Evolutionary conservation across 1,140 invertebrate species (phyloP), one percentile per base, ranked within the genome.

Genomic region (Aphidius ervi): DNA sequence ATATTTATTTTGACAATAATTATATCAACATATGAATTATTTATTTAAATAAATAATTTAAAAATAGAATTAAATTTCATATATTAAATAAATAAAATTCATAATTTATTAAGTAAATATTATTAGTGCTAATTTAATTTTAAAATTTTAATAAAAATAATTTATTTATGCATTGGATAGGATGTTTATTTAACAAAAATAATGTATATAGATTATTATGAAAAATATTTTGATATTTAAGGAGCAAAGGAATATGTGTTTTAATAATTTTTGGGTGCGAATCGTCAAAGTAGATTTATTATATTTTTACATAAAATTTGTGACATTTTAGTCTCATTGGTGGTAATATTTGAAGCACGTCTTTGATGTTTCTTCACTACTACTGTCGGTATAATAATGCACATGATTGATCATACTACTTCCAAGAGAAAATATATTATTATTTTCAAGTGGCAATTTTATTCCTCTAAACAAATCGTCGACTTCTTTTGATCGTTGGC

Each of bases 231-330:
- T 43, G 57, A 62, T 56, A 58, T n/a, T 20, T 49, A 46, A 23
- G 46, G 16, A 42, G 54, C 10, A n/a, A 42, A 6, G 7, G 2
- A 41, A 23, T n/a, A 49, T 43, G 9, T 48, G 23, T 23, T 23
- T 23, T 23, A 23, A 23, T 23, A 23, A 23, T 43, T 49, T 59
- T 40, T 41, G 56, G 58, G 55, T 63, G 65, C 41, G 57, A 62
- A 62, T 54, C 60, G 65, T 64, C 65, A 62, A 62, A 63, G 56
- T 65, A 59, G 62, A 67, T 67, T 67, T 65, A 67, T 67, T 62
- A 63, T 67, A 67, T 67, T 67, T 67, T 65, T 59, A 49, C 57
- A 64, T 40, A 37, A 40, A 40, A 40, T 59, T 46, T 47, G 39
- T 58, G 20, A 9, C 48, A 6, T 46, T 7, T 40, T 31, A 40